These are phyloP conservation scores for Scyliorhinus canicula DNA, from an alignment of 2,797 vertebrate species.

Conservation along the genomic window DNA sequence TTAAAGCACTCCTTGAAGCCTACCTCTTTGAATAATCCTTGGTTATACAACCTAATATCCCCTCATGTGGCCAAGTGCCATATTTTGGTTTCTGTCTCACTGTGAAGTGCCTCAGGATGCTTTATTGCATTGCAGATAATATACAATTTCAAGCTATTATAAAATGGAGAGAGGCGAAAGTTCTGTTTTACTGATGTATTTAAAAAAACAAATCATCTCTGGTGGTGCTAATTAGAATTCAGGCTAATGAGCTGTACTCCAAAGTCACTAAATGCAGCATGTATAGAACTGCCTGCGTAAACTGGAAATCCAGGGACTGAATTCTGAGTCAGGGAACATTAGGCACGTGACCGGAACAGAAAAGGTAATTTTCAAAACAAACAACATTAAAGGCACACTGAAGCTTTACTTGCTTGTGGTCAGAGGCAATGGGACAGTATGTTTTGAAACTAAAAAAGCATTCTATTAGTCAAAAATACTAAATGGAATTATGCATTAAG, in stretches of 20 bases:
- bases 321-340: background rate
- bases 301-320: background rate
- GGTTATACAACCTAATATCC: no score
- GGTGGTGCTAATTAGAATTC: background rate
- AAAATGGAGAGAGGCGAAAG: background rate
- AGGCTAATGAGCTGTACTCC: background rate
- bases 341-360: background rate
- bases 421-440: background rate
- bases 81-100: no score
- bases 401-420: background rate
- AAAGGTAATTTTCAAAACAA: background rate
- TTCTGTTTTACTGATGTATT: background rate
- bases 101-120: no score
- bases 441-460: background rate
- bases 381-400: background rate
- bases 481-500: background rate
- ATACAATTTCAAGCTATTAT: background rate
- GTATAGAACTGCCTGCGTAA: background rate
- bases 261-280: background rate
- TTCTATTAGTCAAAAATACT: background rate
- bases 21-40: no score
- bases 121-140: no score
- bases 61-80: no score
- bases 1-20: no score
- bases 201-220: background rate